Conservation (phyloP, 2,888 invertebrate species). For the Syrista parreyssii region DNA sequence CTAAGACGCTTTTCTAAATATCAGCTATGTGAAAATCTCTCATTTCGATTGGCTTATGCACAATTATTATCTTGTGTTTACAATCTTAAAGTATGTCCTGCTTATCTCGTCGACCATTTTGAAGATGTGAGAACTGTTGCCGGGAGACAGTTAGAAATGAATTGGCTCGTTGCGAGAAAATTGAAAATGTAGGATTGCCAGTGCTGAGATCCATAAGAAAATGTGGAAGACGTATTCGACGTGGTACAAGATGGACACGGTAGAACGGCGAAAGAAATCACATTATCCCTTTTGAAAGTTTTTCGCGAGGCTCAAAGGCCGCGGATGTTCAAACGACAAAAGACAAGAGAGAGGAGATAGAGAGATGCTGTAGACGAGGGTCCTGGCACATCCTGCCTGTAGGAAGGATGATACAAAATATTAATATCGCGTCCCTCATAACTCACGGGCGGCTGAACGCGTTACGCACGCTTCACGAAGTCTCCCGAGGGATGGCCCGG, state of each 20-base stretch:
- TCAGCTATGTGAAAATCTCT: too few species aligned
- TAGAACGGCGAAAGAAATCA: constrained; percentile 10
- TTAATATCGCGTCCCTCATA: constrained; percentile 66
- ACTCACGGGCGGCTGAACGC: constrained; percentile 63
- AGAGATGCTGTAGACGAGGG: constrained; percentile 31
- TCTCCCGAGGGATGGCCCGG: constrained; percentile 58
- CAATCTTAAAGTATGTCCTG: too few species aligned
- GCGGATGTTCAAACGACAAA: constrained; percentile 55
- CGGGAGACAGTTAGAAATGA: too few species aligned
- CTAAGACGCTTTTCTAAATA: neutral
- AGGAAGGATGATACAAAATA: constrained; percentile 66
- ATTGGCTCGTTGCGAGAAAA: too few species aligned
- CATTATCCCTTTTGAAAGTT: constrained; percentile 19
- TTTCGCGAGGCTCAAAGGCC: constrained; percentile 23
- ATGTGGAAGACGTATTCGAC: constrained; percentile 7
- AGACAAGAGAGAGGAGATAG: constrained; percentile 42
- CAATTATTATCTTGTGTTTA: too few species aligned
- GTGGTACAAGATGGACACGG: constrained; percentile 10
- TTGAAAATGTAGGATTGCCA: too few species aligned
- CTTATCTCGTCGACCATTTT: too few species aligned
- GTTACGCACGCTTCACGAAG: constrained; percentile 63
- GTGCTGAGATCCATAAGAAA: too few species aligned
- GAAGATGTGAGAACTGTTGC: too few species aligned
- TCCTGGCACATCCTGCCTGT: constrained; percentile 32
- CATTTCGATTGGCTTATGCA: too few species aligned